Base-by-base conservation (phyloP, 2,888 invertebrate species). In the Rhingia campestris region DNA sequence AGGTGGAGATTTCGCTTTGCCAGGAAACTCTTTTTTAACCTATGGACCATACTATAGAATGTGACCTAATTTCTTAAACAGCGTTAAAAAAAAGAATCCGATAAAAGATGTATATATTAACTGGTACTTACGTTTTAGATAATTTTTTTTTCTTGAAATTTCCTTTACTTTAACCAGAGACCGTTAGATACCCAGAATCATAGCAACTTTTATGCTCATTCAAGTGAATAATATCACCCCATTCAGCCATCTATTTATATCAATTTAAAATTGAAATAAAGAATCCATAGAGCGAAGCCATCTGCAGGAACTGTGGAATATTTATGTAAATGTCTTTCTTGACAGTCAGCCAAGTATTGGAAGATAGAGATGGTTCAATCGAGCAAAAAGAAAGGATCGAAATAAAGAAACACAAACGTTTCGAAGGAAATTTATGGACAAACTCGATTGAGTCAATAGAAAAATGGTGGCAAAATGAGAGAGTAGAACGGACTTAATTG, bases 301-400 rank as follows among this genome's bases (percentile, higher is more conserved):
- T 82, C 82, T 79, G 73, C 63, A 51, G 37, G 56, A 69, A 73
- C 12, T 22, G 22, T 22, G 77, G 61, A 66, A 64, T 79, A 77
- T 79, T 82, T 82, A 82, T 82, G 82, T 73, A 82, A 82, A 82
- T 82, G 82, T 69, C 79, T 82, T 64, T 63, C 82, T 82, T 79
- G 79, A 79, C 14, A 81, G 54, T 72, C 70, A 77, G 75, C 81
- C 69, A 81, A 76, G 10, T 14, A 49, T 4, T 30, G 7, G 30
- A 30, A 49, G 30, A 9, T 7, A 49, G 49, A 41, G 41, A 49
- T 49, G 43, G 58, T 53, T 74, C 64, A 41, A 59, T 72, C 51
- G 76, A 61, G 22, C 22, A 22, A 39, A 39, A n/a, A 49, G 33
- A 51, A 54, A 63, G 35, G 9, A 33, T 22, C 22, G 37, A 76